Evolutionary conservation across 2,797 vertebrate species (phyloP).

Genomic region (Liasis olivaceus): DNA sequence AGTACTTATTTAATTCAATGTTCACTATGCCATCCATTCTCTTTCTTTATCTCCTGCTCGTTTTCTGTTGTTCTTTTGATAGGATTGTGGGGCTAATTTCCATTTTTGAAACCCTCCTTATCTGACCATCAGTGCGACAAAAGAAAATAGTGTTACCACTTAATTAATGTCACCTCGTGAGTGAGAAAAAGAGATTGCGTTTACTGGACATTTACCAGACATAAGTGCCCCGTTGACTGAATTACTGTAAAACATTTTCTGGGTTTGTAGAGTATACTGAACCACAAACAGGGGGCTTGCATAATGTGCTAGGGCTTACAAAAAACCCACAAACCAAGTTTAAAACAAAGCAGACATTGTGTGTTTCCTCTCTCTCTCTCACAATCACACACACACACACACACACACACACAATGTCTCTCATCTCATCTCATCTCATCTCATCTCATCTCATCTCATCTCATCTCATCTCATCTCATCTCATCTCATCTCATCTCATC

Average conservation of each 20-base stretch:
- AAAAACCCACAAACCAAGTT: not conserved
- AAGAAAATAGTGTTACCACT: not conserved
- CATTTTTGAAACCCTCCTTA: not conserved
- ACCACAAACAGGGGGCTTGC: too few relatives aligned
- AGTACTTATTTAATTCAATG: not conserved
- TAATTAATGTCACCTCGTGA: not conserved
- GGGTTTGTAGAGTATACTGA: too few relatives aligned
- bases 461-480: not conserved
- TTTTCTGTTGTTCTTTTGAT: not conserved
- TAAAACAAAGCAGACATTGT: not conserved
- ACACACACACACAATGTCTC: too few relatives aligned
- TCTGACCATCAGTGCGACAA: not conserved
- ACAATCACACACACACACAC: too few relatives aligned
- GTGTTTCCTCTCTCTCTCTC: not conserved
- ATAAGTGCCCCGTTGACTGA: not conserved
- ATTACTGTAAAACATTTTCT: not conserved
- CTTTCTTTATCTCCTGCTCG: not conserved
- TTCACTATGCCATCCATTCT: not conserved
- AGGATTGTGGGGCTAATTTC: not conserved
- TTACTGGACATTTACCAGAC: not conserved
- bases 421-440: not conserved
- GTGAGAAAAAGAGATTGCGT: not conserved
- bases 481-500: not conserved
- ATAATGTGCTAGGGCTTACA: not conserved
- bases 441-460: not conserved